Evolutionary conservation across 1,140 invertebrate species (phyloP).

Genomic region (Cotesia glomerata): DNA sequence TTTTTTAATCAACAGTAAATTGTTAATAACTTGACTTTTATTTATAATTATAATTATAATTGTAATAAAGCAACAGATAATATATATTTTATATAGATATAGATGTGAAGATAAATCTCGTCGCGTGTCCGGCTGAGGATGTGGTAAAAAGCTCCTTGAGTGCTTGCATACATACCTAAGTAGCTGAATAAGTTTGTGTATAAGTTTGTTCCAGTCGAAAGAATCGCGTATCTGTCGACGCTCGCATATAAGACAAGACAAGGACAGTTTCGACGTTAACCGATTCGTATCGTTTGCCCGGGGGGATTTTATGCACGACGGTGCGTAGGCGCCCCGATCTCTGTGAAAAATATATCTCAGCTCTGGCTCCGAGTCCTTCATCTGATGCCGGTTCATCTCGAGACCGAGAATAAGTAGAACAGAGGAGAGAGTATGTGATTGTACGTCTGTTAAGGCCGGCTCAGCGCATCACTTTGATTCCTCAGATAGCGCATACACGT

Average conservation of each 20-base stretch:
- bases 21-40: too few species aligned
- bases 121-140: not conserved
- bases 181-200: not conserved
- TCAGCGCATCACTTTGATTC: not conserved
- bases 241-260: slow-evolving; percentile 17
- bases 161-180: not conserved
- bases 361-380: not conserved
- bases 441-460: not conserved
- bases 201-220: not conserved
- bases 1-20: too few species aligned
- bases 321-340: slow-evolving; percentile 2
- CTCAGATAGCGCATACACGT: not conserved
- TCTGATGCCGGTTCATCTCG: too few species aligned
- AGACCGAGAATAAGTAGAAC: too few species aligned
- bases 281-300: slow-evolving; percentile 20
- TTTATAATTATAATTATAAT: too few species aligned
- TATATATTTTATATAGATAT: not conserved
- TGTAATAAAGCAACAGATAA: not conserved
- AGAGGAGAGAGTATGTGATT: not conserved
- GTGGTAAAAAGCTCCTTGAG: not conserved
- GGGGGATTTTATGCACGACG: not conserved
- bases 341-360: not conserved
- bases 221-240: not conserved
- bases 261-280: slow-evolving; percentile 22
- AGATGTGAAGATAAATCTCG: not conserved